Conservation (phyloP, 1,140 invertebrate genomes). For the Hylyphantes graminicola region DNA sequence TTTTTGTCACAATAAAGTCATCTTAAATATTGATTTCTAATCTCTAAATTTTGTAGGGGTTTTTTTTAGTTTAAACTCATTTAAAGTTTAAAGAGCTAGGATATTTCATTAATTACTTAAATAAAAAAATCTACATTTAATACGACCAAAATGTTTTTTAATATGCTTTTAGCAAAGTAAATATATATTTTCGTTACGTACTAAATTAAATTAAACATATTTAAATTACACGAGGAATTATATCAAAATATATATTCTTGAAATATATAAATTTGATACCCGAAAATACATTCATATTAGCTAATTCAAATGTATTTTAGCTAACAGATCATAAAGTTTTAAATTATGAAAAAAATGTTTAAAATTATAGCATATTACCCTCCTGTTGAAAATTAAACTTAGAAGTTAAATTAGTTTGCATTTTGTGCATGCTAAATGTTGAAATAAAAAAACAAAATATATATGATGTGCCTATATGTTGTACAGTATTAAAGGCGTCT, state of each 20-base stretch:
- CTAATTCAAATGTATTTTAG: neutral
- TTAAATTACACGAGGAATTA: neutral
- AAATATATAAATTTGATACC: slow-evolving; percentile 20
- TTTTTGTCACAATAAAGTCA: no score
- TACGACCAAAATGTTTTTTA: no score
- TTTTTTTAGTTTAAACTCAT: no score
- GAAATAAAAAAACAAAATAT: slow-evolving; percentile 26
- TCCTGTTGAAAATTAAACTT: slow-evolving; percentile 13
- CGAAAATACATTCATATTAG: neutral
- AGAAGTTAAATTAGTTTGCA: slow-evolving; percentile 12
- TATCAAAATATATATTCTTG: slow-evolving; percentile 26
- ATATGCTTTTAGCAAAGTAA: no score
- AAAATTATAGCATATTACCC: neutral
- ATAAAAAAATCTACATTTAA: no score
- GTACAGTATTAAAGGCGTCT: slow-evolving; percentile 43
- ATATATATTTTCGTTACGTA: slow-evolving; percentile 28
- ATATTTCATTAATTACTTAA: no score
- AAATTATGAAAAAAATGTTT: neutral
- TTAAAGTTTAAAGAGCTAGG: no score
- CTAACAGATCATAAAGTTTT: neutral
- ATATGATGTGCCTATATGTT: slow-evolving; percentile 48
- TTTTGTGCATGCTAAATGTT: slow-evolving; percentile 48
- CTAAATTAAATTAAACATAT: slow-evolving; percentile 3
- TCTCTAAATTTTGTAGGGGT: no score
- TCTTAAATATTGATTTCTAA: no score